Evolutionary conservation across 2,888 invertebrate genomes (phyloP).

Genomic region (Meloe dianella): DNA sequence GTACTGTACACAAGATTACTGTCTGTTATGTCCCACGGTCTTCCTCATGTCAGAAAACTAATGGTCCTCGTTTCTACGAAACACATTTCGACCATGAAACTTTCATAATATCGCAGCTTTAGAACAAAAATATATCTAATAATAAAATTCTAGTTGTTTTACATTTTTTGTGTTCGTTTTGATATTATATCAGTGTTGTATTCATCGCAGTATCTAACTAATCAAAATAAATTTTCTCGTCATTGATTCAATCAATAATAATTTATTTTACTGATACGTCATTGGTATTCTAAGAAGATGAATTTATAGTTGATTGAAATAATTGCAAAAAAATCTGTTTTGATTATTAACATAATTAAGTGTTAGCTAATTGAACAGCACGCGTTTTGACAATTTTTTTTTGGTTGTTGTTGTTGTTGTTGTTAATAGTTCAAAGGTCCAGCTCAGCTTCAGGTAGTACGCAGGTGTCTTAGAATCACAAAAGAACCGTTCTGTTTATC

Average conservation of each 20-base stretch:
- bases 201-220: neutral
- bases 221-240: neutral
- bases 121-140: slow-evolving; percentile 17
- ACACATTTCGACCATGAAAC: slow-evolving; percentile 32
- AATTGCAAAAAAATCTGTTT: slow-evolving; percentile 7
- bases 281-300: neutral
- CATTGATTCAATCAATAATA: slow-evolving; percentile 9
- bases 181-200: neutral
- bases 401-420: neutral
- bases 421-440: slow-evolving; percentile 20
- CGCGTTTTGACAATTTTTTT: slow-evolving; percentile 28
- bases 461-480: slow-evolving; percentile 23
- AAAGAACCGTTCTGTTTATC: slow-evolving; percentile 22
- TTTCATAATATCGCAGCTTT: slow-evolving; percentile 14
- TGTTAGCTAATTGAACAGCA: slow-evolving; percentile 19
- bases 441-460: slow-evolving; percentile 29
- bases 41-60: slow-evolving; percentile 32
- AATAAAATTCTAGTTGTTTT: neutral
- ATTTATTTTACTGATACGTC: neutral
- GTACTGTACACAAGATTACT: slow-evolving; percentile 41
- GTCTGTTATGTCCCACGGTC: slow-evolving; percentile 34
- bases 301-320: neutral
- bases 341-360: slow-evolving; percentile 4
- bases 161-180: neutral
- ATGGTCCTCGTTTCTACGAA: slow-evolving; percentile 30